Base-by-base conservation (phyloP, 2,888 invertebrate species). In the Psylliodes chrysocephalus region DNA sequence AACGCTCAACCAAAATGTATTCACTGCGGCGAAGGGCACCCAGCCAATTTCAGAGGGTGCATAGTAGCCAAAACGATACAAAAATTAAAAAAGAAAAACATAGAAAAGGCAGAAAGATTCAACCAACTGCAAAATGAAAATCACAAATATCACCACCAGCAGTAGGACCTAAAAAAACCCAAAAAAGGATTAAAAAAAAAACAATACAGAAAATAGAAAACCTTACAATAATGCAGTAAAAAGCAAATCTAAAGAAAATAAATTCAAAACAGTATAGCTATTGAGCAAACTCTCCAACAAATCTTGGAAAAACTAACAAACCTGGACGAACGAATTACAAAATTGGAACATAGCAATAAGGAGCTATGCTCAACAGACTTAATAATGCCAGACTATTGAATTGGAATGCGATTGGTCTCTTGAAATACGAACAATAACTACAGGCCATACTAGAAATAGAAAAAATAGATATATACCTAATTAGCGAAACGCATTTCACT, bases 401-500 rank as follows among this genome's bases (percentile, higher is more conserved):
- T 2, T 33, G 33, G 33, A 33, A 68, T 55, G 63, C 68, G 49
- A 72, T 70, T 54, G 70, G 68, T 28, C 62, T 71, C 6, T 52
- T 71, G 56, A 65, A 67, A 54, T 68, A 68, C 60, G 64, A 70
- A 40, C 59, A 70, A 28, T 66, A 71, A 57, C 40, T 71, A 40
- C 66, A 66, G 61, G 52, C 38, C 51, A 30, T 66, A 52, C 60
- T 71, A 57, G 61, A 60, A 63, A 63, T 55, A 70, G 63, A 68
- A 68, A 42, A 70, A 70, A 47, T 67, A n/a, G n/a, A n/a, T n/a
- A n/a, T n/a, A n/a, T n/a, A n/a, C n/a, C n/a, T n/a, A n/a, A n/a
- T n/a, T n/a, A 72, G 54, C 59, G 64, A 71, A 49, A 73, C 71
- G 12, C 71, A 73, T 52, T 68, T 71, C 46, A 69, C 70, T 0